These are phyloP conservation scores for Crambe crambe DNA, from an alignment of 37 sponge, comb jelly and placozoan genomes.

Conservation along the genomic window DNA sequence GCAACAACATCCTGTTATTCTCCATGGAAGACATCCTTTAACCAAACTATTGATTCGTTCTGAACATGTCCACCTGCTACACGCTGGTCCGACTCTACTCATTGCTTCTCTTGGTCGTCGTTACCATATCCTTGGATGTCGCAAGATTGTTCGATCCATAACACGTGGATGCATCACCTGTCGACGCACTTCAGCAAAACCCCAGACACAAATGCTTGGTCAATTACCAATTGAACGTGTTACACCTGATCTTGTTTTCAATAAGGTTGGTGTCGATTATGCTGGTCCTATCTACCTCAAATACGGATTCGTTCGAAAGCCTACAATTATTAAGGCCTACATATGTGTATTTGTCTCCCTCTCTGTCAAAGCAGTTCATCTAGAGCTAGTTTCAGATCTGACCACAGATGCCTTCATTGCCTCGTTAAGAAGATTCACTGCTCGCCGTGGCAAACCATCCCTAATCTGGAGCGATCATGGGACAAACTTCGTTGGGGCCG, in stretches of 20 bases:
- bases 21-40: not conserved
- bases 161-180: constrained; percentile 5
- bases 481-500: not conserved
- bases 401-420: not conserved
- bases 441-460: not conserved
- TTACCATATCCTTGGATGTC: not conserved
- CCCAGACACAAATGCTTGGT: not conserved
- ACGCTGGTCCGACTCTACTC: not conserved
- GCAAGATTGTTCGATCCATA: not conserved
- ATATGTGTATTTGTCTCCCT: not conserved
- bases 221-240: constrained; percentile 16
- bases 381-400: not conserved
- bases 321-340: not conserved
- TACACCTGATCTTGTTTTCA: not conserved
- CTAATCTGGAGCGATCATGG: not conserved
- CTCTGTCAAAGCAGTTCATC: not conserved
- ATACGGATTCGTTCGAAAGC: constrained; percentile 22
- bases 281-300: constrained; percentile 27
- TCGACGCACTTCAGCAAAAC: constrained; percentile 3
- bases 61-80: not conserved
- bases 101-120: not conserved
- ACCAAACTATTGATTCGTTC: not conserved
- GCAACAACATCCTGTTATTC: not conserved
- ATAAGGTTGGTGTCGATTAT: too few species aligned
- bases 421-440: not conserved